phyloP scores from a whole-genome alignment of 2,797 vertebrate genomes.

The Notolabrus celidotus region DNA sequence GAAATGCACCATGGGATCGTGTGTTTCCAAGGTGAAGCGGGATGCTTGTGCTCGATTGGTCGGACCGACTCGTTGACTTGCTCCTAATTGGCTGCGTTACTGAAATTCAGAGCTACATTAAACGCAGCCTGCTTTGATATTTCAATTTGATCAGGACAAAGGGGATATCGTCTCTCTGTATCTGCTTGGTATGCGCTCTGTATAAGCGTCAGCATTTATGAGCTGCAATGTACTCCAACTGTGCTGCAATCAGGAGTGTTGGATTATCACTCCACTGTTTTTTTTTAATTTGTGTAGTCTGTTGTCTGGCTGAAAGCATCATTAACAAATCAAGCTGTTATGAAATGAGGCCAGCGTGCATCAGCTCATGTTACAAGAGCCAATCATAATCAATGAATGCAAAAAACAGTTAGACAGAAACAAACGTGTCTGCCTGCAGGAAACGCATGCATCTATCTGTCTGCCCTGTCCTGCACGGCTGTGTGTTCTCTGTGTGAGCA shows the following conservation, averaged over 20 bases:
- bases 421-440: conserved; percentile 9
- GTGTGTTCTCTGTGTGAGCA: conserved; percentile 32
- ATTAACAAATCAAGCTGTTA: conserved; percentile 64
- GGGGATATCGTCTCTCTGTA: conserved; percentile 32
- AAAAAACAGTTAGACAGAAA: conserved; percentile 32
- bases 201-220: conserved; percentile 27
- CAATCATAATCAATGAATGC: conserved; percentile 25
- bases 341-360: conserved; percentile 53
- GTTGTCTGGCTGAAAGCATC: conserved; percentile 47
- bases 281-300: conserved; percentile 47
- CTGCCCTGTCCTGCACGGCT: conserved; percentile 32
- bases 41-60: conserved; percentile 79
- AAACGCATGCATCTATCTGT: conserved; percentile 16
- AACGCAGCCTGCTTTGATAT: conserved; percentile 63
- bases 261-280: conserved; percentile 35
- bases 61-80: conserved; percentile 59
- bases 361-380: conserved; percentile 23
- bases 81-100: conserved; percentile 71
- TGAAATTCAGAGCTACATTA: conserved; percentile 63
- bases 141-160: conserved; percentile 66
- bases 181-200: conserved; percentile 37
- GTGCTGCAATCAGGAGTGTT: conserved; percentile 52
- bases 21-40: conserved; percentile 82
- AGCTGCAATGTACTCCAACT: conserved; percentile 28
- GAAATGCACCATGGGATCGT: conserved; percentile 82